phyloP scores from a whole-genome alignment of 2,797 vertebrate genomes.

The Simalia tracyae region DNA sequence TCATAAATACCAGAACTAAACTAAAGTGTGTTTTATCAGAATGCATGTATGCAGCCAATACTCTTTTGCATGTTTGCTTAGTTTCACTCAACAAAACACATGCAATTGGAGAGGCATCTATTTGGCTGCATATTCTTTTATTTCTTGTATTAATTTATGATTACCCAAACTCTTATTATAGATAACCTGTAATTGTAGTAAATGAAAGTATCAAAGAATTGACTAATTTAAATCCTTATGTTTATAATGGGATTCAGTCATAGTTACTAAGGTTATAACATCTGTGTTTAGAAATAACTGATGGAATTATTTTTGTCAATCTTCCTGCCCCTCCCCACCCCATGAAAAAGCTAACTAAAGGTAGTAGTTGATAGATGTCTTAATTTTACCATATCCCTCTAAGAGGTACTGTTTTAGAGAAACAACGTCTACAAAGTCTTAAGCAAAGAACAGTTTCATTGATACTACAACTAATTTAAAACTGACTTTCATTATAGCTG shows the following conservation, averaged over 20 bases:
- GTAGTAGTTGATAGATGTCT: not conserved
- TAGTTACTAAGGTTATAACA: not conserved
- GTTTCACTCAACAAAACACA: constrained; percentile 23
- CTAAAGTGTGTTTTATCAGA: not conserved
- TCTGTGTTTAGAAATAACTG: constrained; percentile 32
- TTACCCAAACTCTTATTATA: not conserved
- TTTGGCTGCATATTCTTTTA: constrained; percentile 23
- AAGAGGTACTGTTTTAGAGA: constrained; percentile 41
- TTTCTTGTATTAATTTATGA: not conserved
- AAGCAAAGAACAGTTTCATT: constrained; percentile 31
- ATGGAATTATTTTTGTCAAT: constrained; percentile 48
- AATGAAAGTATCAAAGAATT: not conserved
- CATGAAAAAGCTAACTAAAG: constrained; percentile 16
- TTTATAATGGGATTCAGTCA: not conserved
- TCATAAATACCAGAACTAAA: not conserved
- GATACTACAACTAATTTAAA: constrained; percentile 56
- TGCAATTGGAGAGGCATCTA: constrained; percentile 27
- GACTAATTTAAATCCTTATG: constrained; percentile 26
- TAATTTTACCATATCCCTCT: constrained; percentile 2
- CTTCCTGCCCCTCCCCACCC: not conserved
- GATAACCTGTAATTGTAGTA: not conserved
- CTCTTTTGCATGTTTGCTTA: not conserved
- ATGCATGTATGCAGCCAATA: not conserved
- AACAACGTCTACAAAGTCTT: constrained; percentile 35
- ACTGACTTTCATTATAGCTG: constrained; percentile 45